Conservation (phyloP, 1,140 invertebrate species). For the Meloidogyne floridensis region DNA sequence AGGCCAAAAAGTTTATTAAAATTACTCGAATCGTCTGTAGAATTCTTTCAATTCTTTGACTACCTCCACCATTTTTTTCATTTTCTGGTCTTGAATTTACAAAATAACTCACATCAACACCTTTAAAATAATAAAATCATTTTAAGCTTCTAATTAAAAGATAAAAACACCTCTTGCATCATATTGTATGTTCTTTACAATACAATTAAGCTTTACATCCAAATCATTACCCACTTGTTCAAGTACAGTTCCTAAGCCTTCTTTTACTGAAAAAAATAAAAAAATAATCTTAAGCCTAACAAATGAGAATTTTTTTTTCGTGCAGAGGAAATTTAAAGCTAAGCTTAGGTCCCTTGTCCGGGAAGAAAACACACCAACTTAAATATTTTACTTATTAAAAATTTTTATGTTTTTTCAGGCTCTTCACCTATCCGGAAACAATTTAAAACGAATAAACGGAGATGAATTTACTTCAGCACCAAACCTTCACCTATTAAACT, state of each 20-base stretch:
- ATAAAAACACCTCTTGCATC: constrained; percentile 10
- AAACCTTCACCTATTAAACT: constrained; percentile 31
- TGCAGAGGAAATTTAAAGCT: no score
- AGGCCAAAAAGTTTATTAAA: not conserved
- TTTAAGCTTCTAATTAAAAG: constrained; percentile 1
- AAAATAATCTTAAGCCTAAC: no score
- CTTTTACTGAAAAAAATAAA: constrained; percentile 39
- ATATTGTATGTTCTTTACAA: constrained; percentile 33
- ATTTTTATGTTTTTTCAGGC: constrained; percentile 29
- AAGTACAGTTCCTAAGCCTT: constrained; percentile 45
- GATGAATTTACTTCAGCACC: constrained; percentile 31
- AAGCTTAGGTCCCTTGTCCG: no score
- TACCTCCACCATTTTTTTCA: not conserved
- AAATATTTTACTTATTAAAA: not conserved
- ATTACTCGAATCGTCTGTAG: not conserved
- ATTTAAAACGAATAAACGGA: constrained; percentile 41
- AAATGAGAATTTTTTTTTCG: no score
- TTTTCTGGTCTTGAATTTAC: not conserved
- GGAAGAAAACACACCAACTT: not conserved
- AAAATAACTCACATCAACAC: not conserved
- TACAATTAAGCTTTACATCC: constrained; percentile 22
- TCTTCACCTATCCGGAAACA: constrained; percentile 54
- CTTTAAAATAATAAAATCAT: constrained; percentile 10
- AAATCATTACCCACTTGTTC: constrained; percentile 15
- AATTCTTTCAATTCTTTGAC: not conserved